Evolutionary conservation across 2,888 invertebrate genomes (phyloP), one percentile per base, ranked within the genome.

Genomic region (Acleris holmiana): DNA sequence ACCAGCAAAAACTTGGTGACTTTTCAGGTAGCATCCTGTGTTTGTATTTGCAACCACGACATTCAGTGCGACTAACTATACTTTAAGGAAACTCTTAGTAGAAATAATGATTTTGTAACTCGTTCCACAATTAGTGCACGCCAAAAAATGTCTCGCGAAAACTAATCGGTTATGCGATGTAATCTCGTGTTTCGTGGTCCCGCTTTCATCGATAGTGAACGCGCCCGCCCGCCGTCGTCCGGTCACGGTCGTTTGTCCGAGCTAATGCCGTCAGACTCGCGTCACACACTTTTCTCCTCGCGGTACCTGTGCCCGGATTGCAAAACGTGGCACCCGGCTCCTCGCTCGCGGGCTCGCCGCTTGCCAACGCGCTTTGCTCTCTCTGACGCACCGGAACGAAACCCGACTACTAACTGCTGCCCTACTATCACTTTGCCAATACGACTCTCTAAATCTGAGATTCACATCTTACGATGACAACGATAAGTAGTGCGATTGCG

Each of bases 401-500:
- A 84, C 77, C 77, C 77, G 80, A 79, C 77, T 79, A 75, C 78
- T 75, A 79, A 78, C 78, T 72, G 74, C 73, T 86, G 91, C 82
- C 89, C 89, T 89, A 90, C 89, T 90, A 88, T 89, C 88, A 87
- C 89, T 88, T 83, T 69, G 74, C 79, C 75, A 78, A 80, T 54
- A 71, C 67, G 66, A 78, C 81, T 84, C 79, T 83, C 82, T 82
- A 81, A 80, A 81, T 75, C 73, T 64, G 71, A 74, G 65, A 75
- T 71, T 73, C 76, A 74, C 72, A 76, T 73, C 73, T 70, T 58
- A 69, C 50, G 46, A 67, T 72, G 68, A 69, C 70, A 69, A 64
- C 60, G 40, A 64, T 62, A 46, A 56, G 54, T 57, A 70, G 66
- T 66, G 67, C 61, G 62, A n/a, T 68, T 64, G 68, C 66, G 61